Evolutionary conservation across 2,888 invertebrate genomes (phyloP), one percentile per base, ranked within the genome.

Genomic region (Timema podura): DNA sequence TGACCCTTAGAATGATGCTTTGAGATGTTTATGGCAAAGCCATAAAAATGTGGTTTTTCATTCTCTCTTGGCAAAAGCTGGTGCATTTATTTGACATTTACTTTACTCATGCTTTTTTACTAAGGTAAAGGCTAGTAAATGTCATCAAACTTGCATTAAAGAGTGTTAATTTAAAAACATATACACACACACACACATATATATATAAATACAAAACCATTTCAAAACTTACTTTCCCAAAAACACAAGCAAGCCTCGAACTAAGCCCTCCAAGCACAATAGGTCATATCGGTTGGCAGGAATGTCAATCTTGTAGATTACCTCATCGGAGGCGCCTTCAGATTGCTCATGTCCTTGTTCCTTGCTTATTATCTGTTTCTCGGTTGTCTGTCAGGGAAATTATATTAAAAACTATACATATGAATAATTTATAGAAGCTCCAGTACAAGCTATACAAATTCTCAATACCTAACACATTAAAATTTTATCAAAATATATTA

Each of bases 251-350:
- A 99, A 84, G 7, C 94, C 96, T 71, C 89, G 87, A 5, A 89
- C 89, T 9, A 99, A 84, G 13, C 99, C 98, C 83, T 99, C 99
- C 59, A 98, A 82, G 79, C 98, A 98, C 2, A 99, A 84, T 69
- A 99, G 84, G 82, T 99, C 99, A 83, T 98, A 98, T 78, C 98
- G 88, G 82, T 99, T 99, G 0, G 99, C 98, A 3, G 99, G 98
- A 76, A 99, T 93, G 79, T 99, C 99, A 78, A 99, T 96, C 78
- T 95, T 89, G 80, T 95, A 98, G 68, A 96, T 88, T 46, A 95
- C 84, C 76, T 93, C 94, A 76, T 93, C 93, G 0, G 93, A 93
- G 30, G 87, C 88, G 61, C 84, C 86, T 44, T 86, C 83, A 48
- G 87, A 88, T 6, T 88, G 87, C 72, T 86, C 87, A 74, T 83